Conservation (phyloP, 1,140 invertebrate genomes). For the Ceratina japonica region DNA sequence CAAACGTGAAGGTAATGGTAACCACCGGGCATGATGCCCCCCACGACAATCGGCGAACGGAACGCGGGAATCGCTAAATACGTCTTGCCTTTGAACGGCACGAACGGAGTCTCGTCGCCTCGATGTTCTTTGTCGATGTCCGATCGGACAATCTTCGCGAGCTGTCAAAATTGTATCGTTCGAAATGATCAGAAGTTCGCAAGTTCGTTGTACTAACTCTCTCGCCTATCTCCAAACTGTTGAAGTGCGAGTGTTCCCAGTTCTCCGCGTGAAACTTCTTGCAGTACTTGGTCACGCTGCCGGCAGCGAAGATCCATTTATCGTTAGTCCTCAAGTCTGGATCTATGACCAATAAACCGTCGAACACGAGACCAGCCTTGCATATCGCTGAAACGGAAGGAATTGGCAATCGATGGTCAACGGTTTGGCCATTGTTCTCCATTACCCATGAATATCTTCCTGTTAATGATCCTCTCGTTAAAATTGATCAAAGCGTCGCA, state of each 20-base stretch:
- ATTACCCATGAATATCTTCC: conserved; percentile 78
- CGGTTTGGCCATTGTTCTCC: neutral
- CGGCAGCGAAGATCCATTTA: conserved; percentile 84
- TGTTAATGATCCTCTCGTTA: conserved; percentile 55
- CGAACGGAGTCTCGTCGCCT: neutral
- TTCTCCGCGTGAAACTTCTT: conserved; percentile 78
- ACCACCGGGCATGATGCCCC: conserved; percentile 71
- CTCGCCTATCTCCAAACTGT: conserved; percentile 80
- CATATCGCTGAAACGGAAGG: conserved; percentile 81
- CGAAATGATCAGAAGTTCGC: accelerated
- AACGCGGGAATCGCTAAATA: conserved; percentile 45
- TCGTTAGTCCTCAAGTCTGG: conserved; percentile 85
- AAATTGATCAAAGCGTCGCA: conserved; percentile 67
- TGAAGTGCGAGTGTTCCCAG: conserved; percentile 79
- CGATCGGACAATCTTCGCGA: conserved; percentile 73
- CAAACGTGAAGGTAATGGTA: conserved; percentile 72
- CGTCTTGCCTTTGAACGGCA: conserved; percentile 21
- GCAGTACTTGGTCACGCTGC: conserved; percentile 83
- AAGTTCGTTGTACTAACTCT: conserved; percentile 71
- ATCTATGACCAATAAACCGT: conserved; percentile 86
- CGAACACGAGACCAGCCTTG: conserved; percentile 84
- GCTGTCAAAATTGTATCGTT: conserved; percentile 57
- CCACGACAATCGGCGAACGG: conserved; percentile 60
- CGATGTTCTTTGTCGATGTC: conserved; percentile 71
- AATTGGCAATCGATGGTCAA: neutral